A percentile compares a stretch with the other conserved stretches of the same genome.
Evolutionary conservation across 1,140 invertebrate species (phyloP).

Genomic region (Lucilia cuprina): DNA sequence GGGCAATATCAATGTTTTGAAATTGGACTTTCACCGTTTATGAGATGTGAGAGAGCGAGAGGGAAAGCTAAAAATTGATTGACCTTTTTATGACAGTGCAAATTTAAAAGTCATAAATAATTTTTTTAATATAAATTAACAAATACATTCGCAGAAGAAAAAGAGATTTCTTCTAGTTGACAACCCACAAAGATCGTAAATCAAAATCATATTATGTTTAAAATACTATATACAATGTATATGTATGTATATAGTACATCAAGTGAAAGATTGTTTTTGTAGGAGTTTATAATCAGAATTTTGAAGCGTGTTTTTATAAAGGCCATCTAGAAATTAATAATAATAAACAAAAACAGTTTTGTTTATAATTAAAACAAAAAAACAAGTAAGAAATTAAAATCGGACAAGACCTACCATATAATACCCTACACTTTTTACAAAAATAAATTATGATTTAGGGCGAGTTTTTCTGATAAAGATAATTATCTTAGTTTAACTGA

Average conservation of each 20-base stretch:
- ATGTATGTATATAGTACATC: background rate
- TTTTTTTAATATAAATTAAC: background rate
- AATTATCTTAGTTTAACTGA: no score
- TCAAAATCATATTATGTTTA: background rate
- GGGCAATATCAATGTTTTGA: background rate
- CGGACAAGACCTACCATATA: no score
- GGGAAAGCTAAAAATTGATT: background rate
- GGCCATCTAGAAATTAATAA: background rate
- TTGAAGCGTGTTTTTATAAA: background rate
- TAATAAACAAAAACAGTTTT: background rate
- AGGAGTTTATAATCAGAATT: background rate
- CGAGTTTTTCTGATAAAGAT: no score
- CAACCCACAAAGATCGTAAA: background rate
- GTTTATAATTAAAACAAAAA: background rate
- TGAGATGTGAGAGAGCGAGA: background rate
- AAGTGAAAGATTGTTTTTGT: background rate
- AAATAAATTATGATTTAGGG: no score
- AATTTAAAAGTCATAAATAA: background rate
- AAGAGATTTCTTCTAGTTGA: background rate
- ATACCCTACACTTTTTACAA: no score
- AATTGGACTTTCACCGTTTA: background rate
- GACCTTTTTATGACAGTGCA: constrained; percentile 1
- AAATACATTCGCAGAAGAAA: background rate
- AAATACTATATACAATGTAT: background rate
- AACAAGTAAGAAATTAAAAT: no score